phyloP scores from a whole-genome alignment of 2,797 vertebrate species.

The Mormyrops attenuatus region DNA sequence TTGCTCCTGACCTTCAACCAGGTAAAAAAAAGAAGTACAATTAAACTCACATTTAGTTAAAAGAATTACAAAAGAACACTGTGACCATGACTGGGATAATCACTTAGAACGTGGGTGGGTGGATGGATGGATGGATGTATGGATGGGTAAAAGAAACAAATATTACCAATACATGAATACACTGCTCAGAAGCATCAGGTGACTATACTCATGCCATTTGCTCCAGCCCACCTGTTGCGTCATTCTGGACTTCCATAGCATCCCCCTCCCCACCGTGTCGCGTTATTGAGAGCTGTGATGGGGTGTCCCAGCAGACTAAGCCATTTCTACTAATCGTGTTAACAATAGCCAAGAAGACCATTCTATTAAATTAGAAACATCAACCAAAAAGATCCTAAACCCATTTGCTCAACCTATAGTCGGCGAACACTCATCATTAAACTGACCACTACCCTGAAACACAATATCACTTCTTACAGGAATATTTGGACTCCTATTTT shows the following conservation, averaged over 20 bases:
- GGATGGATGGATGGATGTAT: background rate
- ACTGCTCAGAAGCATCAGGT: background rate
- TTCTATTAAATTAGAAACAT: background rate
- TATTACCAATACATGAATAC: background rate
- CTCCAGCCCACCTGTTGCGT: background rate
- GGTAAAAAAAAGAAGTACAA: background rate
- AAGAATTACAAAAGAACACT: background rate
- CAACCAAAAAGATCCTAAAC: background rate
- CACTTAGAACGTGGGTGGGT: background rate
- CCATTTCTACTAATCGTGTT: background rate
- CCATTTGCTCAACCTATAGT: background rate
- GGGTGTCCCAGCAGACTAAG: background rate
- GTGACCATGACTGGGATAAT: background rate
- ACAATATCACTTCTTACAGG: background rate
- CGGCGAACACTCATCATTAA: background rate
- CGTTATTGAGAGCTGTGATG: background rate
- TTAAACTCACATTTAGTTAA: background rate
- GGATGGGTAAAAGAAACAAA: background rate
- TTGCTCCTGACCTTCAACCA: background rate
- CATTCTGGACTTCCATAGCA: background rate
- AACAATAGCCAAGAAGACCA: background rate
- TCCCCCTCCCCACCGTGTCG: background rate
- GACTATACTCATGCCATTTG: background rate
- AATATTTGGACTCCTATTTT: background rate
- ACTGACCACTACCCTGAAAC: background rate